Base-by-base conservation (phyloP, 2,888 invertebrate genomes). In the Trachelus iudaicus region DNA sequence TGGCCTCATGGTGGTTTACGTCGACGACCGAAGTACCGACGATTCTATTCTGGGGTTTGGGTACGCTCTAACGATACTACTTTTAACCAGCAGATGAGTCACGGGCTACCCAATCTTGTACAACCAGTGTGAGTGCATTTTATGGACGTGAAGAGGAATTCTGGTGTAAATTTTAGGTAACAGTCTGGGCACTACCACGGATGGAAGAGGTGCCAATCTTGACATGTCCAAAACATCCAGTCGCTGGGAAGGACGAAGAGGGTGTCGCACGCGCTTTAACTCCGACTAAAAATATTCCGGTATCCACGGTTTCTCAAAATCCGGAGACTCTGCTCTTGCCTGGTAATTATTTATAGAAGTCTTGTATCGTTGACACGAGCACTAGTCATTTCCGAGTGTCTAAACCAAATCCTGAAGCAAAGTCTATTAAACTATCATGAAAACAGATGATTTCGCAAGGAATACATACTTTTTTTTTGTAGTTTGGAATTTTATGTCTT, bases 121-220 rank as follows among this genome's bases (percentile, higher is more conserved):
- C 74, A 74, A 74, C 34, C 34, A 37, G 74, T 74, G 35, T 78
- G 34, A n/a, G 35, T 37, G 30, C 34, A 30, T 15, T 75, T 75
- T 75, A n/a, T 15, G 33, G 37, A 75, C 30, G 69, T 75, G 34
- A 77, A 76, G 35, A 77, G 69, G 75, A 75, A 37, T 75, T 73
- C 23, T 76, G 15, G 40, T 76, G 76, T 79, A 56, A 79, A 81
- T 88, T 88, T 75, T 82, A 93, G 92, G 93, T 93, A 78, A 92
- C 92, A 31, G 93, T 94, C 71, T 92, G 93, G 87, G 92, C 93
- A 69, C 83, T 97, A 85, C 97, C 97, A 34, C 93, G 98, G 71
- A 93, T 95, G 85, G 95, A 95, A 81, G 94, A 94, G 73, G 94
- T 96, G 85, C 97, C 97, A 11, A 91, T 92, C 34, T 92, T 95